A percentile compares a stretch with the other conserved stretches of the same genome.
phyloP scores from a whole-genome alignment of 2,888 invertebrate species.

The Platerodrilus igneus region DNA sequence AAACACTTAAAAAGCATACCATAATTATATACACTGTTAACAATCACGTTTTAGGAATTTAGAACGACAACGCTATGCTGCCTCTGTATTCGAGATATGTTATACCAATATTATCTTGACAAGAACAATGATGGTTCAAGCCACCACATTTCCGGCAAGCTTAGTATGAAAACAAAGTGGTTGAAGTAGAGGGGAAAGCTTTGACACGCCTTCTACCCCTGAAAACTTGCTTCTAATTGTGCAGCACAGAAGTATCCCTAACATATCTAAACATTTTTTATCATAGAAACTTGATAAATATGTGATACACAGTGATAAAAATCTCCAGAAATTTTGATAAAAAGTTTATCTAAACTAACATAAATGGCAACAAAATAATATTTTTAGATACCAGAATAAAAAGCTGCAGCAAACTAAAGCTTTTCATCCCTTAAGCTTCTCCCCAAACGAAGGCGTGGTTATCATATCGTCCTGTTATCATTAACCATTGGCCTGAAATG shows the following conservation, averaged over 20 bases:
- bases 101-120: slow-evolving; percentile 51
- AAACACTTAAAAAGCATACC: too few species aligned
- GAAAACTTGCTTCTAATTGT: too few species aligned
- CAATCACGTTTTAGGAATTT: too few species aligned
- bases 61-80: slow-evolving; percentile 19
- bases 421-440: slow-evolving; percentile 25
- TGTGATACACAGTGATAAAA: too few species aligned
- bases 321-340: too few species aligned
- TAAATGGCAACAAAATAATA: too few species aligned
- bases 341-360: too few species aligned
- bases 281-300: too few species aligned
- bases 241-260: too few species aligned
- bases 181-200: slow-evolving; percentile 39
- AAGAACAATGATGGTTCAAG: slow-evolving; percentile 51
- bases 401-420: not conserved
- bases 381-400: not conserved
- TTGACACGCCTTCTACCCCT: slow-evolving; percentile 29
- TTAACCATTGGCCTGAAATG: slow-evolving; percentile 48
- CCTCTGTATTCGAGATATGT: slow-evolving; percentile 41
- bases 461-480: slow-evolving; percentile 41
- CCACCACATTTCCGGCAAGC: slow-evolving; percentile 50
- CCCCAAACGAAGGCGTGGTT: slow-evolving; percentile 35
- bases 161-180: slow-evolving; percentile 48
- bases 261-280: too few species aligned
- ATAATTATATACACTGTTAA: too few species aligned